phyloP scores from a whole-genome alignment of 2,113 vertebrate species.

The Rhynchomys soricoides region DNA sequence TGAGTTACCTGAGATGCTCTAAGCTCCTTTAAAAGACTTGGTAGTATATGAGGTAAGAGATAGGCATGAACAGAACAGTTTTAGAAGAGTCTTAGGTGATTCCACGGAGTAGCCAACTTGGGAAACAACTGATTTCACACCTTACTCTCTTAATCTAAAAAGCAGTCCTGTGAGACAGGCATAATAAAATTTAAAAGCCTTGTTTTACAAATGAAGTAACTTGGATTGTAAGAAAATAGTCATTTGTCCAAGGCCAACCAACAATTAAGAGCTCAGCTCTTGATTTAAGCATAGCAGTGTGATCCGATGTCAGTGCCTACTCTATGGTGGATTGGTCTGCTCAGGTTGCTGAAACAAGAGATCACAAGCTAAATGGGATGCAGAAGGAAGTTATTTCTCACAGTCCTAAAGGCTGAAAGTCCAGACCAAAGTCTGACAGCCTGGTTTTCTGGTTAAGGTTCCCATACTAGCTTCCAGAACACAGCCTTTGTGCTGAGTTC shows the following conservation, averaged over 20 bases:
- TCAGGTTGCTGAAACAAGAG: not conserved
- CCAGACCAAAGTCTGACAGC: not conserved
- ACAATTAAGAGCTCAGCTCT: not conserved
- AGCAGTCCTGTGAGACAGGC: not conserved
- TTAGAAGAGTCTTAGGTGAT: not conserved
- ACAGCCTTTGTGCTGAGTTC: not conserved
- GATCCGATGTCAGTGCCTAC: fast-evolving
- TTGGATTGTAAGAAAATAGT: not conserved
- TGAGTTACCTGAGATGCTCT: not conserved
- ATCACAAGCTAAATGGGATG: not conserved
- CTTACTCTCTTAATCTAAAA: not conserved
- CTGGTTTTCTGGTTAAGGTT: not conserved
- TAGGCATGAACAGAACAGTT: not conserved
- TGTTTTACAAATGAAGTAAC: not conserved
- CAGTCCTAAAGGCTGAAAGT: not conserved
- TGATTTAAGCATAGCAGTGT: not conserved
- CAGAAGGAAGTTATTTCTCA: not conserved
- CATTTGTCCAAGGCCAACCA: not conserved
- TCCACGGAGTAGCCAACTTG: not conserved
- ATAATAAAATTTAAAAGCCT: not conserved
- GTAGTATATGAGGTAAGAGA: not conserved
- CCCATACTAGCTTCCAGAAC: not conserved
- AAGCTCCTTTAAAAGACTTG: not conserved
- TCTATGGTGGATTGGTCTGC: not conserved
- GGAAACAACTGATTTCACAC: not conserved